A percentile compares a stretch with the other conserved stretches of the same genome.
phyloP scores from a whole-genome alignment of 2,888 invertebrate species.

The Lampropteryx suffumata region DNA sequence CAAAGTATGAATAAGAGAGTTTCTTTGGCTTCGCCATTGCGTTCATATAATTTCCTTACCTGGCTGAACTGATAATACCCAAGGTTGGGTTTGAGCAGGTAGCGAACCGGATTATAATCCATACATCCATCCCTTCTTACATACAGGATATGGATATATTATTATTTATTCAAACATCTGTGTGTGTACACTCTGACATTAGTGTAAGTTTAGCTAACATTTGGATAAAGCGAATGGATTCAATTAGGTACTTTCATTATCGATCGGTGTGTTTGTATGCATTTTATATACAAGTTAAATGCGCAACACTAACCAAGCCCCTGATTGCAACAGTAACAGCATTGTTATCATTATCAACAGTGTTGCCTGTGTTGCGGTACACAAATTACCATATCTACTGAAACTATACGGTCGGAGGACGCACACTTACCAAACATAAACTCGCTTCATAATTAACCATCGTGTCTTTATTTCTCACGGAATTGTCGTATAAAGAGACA shows the following conservation, averaged over 20 bases:
- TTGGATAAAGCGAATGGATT: constrained; percentile 15
- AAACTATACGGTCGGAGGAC: neutral
- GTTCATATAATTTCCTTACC: constrained; percentile 51
- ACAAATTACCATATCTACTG: neutral
- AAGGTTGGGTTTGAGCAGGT: constrained; percentile 63
- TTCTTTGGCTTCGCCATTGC: constrained; percentile 38
- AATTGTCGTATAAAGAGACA: constrained; percentile 6
- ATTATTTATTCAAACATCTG: constrained; percentile 37
- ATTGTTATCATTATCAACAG: constrained; percentile 17
- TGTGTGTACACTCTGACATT: constrained; percentile 9
- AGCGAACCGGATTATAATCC: constrained; percentile 66
- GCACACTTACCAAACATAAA: neutral
- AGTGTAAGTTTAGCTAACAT: constrained; percentile 16
- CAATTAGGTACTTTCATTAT: constrained; percentile 9
- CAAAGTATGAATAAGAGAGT: constrained; percentile 36
- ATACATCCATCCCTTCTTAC: constrained; percentile 56
- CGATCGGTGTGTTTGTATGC: no score
- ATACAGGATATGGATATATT: constrained; percentile 46
- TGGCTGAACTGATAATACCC: constrained; percentile 61
- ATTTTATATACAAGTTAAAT: no score
- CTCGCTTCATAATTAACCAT: neutral
- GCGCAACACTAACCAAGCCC: constrained; percentile 7
- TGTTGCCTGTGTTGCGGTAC: neutral
- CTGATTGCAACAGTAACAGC: constrained; percentile 16
- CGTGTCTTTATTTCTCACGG: constrained; percentile 11